phyloP scores from a whole-genome alignment of 2,888 invertebrate species.

The Melanargia galathea region DNA sequence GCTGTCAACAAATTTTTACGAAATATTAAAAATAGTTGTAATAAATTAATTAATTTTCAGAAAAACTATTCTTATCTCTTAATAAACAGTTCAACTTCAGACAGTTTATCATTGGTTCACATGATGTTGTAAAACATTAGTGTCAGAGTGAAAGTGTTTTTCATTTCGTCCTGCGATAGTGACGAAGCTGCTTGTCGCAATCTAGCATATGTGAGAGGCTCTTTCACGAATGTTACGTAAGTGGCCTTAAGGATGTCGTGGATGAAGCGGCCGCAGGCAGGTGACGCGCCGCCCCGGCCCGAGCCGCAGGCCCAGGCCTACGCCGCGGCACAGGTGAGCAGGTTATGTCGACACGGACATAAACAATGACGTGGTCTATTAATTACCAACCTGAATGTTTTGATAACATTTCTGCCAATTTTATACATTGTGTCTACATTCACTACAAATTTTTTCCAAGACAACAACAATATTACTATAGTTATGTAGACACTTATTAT shows the following conservation, averaged over 20 bases:
- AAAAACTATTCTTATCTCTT: slow-evolving; percentile 8
- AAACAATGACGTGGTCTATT: slow-evolving; percentile 76
- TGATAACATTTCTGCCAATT: not conserved
- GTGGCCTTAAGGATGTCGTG: slow-evolving; percentile 74
- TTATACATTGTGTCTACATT: not conserved
- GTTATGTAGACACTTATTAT: not conserved
- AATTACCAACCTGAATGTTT: slow-evolving; percentile 31
- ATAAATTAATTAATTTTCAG: slow-evolving; percentile 48
- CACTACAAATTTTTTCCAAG: not conserved
- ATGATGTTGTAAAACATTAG: slow-evolving; percentile 37
- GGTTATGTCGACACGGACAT: slow-evolving; percentile 62
- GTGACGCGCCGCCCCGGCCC: slow-evolving; percentile 55
- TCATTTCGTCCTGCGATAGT: slow-evolving; percentile 63
- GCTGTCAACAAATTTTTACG: slow-evolving; percentile 70
- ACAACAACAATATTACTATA: not conserved
- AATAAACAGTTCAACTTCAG: slow-evolving; percentile 13
- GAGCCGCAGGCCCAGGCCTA: slow-evolving; percentile 63
- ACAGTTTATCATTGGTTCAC: slow-evolving; percentile 24
- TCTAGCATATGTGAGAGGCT: slow-evolving; percentile 67
- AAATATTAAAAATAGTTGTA: slow-evolving; percentile 49
- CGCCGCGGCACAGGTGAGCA: slow-evolving; percentile 67
- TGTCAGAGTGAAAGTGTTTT: slow-evolving; percentile 71
- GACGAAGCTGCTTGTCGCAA: slow-evolving; percentile 63
- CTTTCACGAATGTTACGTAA: slow-evolving; percentile 77
- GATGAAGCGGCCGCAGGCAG: slow-evolving; percentile 68